Evolutionary conservation across 2,113 vertebrate species (phyloP).

Genomic region (Oreochromis aureus): DNA sequence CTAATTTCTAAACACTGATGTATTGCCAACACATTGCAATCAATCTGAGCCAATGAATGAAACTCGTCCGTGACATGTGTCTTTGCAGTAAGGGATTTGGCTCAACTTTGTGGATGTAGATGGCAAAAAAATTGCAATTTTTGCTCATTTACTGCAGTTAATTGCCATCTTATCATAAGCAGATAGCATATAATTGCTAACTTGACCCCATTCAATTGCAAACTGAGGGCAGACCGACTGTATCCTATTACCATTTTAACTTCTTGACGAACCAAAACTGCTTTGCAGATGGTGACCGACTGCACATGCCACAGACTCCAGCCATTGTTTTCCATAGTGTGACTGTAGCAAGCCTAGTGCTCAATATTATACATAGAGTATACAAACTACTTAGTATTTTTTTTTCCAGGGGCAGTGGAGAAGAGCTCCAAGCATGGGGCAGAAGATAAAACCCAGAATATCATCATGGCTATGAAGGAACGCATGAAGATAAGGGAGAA

Average conservation of each 20-base stretch:
- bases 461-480: constrained; percentile 98
- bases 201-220: background rate
- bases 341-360: background rate
- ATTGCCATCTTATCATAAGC: background rate
- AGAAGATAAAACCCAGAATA: constrained; percentile 96
- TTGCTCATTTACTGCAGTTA: background rate
- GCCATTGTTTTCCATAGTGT: background rate
- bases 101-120: background rate
- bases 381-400: background rate
- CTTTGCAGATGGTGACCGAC: background rate
- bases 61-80: background rate
- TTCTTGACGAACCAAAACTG: background rate
- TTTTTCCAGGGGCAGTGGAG: constrained; percentile 86
- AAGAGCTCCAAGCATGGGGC: constrained; percentile 98
- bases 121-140: background rate
- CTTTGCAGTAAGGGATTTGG: background rate
- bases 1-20: background rate
- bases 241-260: background rate
- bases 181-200: background rate
- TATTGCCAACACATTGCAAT: background rate
- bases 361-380: background rate
- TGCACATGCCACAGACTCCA: background rate
- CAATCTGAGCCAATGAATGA: background rate
- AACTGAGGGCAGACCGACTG: background rate
- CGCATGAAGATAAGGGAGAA: constrained; percentile 97